These are phyloP conservation scores for Hipposideros armiger DNA, from an alignment of 2,113 vertebrate genomes.

Conservation along the genomic window DNA sequence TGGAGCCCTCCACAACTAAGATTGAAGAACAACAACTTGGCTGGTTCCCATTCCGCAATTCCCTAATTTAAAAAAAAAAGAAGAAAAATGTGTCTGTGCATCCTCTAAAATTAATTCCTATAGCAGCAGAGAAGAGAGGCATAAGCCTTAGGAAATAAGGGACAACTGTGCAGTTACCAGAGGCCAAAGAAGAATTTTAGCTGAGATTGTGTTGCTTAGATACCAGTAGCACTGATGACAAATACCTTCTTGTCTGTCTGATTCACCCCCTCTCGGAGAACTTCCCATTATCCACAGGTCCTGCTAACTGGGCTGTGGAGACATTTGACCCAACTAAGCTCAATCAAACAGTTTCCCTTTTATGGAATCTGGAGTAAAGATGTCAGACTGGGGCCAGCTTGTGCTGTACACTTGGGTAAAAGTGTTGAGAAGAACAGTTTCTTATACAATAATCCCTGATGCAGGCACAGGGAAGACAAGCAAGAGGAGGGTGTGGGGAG, in stretches of 20 bases:
- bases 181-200: neutral
- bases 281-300: neutral
- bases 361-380: neutral
- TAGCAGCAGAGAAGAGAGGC: neutral
- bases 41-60: no score
- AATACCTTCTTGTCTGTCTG: neutral
- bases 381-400: neutral
- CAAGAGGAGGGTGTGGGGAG: neutral
- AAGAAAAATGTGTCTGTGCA: neutral
- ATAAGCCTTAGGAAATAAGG: neutral
- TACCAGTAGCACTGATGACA: neutral
- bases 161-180: neutral
- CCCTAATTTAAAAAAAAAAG: no score
- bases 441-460: neutral
- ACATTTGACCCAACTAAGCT: neutral
- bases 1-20: no score
- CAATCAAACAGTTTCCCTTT: neutral
- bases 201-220: neutral
- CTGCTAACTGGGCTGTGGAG: neutral
- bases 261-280: neutral
- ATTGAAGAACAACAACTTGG: no score
- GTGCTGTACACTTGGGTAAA: neutral
- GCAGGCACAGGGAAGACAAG: neutral
- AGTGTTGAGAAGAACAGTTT: neutral
- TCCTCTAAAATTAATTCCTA: neutral